phyloP scores from a whole-genome alignment of 2,888 invertebrate species.

The Helobdella robusta region DNA sequence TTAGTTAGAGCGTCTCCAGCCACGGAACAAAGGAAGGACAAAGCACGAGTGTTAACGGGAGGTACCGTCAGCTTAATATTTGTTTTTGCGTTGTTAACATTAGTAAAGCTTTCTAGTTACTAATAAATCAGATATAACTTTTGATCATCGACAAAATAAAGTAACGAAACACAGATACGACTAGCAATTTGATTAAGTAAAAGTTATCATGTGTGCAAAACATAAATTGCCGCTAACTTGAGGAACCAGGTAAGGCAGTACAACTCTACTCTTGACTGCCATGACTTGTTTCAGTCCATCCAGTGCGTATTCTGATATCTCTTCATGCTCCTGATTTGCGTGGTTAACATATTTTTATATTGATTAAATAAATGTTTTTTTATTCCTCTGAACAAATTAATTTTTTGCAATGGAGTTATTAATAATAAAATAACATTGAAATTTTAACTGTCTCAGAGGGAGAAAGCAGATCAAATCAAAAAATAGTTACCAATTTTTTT shows the following conservation, averaged over 20 bases:
- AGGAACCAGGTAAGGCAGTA: constrained; percentile 89
- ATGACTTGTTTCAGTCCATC: constrained; percentile 94
- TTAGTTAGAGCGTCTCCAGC: constrained; percentile 84
- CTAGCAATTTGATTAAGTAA: no score
- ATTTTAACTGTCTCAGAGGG: not conserved
- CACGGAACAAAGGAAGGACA: constrained; percentile 84
- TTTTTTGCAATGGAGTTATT: not conserved
- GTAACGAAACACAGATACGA: no score
- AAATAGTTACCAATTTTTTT: constrained; percentile 57
- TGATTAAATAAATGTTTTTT: no score
- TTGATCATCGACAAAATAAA: no score
- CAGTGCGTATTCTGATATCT: constrained; percentile 74
- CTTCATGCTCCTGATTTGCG: constrained; percentile 65
- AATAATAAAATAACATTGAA: not conserved
- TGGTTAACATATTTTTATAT: no score
- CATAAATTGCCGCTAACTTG: constrained; percentile 41
- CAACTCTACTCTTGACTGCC: constrained; percentile 88
- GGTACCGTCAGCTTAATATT: constrained; percentile 76
- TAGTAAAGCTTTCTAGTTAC: no score
- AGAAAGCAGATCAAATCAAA: not conserved
- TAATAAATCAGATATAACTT: no score
- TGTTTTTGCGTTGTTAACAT: not conserved
- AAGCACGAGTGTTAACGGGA: constrained; percentile 82
- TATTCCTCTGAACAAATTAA: no score
- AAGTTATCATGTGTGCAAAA: no score